These are phyloP conservation scores for Hylyphantes graminicola DNA, from an alignment of 1,140 invertebrate genomes.

Conservation along the genomic window DNA sequence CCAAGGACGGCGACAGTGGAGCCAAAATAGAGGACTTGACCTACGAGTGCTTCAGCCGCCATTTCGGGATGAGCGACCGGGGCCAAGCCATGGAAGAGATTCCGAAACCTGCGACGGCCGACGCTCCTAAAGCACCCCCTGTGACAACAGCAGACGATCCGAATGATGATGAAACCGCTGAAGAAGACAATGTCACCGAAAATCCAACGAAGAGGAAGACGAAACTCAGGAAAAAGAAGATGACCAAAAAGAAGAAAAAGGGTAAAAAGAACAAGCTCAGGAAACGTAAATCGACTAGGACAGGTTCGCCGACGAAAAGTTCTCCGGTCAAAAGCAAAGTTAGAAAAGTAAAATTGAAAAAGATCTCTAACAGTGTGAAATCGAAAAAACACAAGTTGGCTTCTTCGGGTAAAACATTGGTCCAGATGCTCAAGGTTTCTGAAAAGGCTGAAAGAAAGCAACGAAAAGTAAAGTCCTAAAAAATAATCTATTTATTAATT, in stretches of 20 bases:
- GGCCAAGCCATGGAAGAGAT: constrained; percentile 28
- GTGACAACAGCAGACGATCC: background rate
- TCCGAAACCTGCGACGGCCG: background rate
- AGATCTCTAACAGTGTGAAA: background rate
- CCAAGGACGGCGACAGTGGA: background rate
- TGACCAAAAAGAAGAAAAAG: constrained; percentile 7
- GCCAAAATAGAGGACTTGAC: constrained; percentile 21
- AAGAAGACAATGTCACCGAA: background rate
- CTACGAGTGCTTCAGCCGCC: constrained; percentile 45
- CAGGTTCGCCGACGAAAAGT: background rate
- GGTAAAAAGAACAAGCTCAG: constrained; percentile 4
- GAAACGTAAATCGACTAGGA: background rate
- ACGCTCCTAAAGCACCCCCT: background rate
- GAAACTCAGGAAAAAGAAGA: constrained; percentile 27
- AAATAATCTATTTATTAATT: background rate
- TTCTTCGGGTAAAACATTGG: constrained; percentile 13
- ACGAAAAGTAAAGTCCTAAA: background rate
- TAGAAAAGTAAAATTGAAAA: background rate
- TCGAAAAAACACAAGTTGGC: background rate
- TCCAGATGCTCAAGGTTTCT: constrained; percentile 37
- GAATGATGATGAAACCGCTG: background rate
- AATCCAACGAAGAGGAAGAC: background rate
- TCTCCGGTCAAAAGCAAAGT: background rate
- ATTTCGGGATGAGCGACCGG: background rate
- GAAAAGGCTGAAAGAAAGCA: constrained; percentile 6